Conservation (phyloP, 2,113 vertebrate genomes). For the Nibea coibor region DNA sequence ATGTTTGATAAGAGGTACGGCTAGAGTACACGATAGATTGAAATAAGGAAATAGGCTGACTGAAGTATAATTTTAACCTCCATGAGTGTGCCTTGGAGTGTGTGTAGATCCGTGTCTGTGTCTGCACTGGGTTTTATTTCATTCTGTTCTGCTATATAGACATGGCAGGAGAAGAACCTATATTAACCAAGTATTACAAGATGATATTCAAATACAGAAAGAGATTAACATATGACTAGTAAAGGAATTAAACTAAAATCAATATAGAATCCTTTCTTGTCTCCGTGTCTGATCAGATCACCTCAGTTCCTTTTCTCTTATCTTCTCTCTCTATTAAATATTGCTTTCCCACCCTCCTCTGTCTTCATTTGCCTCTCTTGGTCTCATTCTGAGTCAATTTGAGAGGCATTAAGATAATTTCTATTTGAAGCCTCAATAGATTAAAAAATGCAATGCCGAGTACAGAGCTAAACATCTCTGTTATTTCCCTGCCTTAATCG, state of each 20-base stretch:
- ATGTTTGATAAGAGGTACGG: constrained; percentile 18
- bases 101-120: background rate
- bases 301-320: background rate
- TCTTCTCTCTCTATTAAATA: background rate
- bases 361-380: background rate
- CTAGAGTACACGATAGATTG: background rate
- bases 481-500: constrained; percentile 18
- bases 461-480: constrained; percentile 5
- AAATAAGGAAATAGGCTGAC: constrained; percentile 13
- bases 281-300: background rate
- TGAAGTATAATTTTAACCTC: background rate
- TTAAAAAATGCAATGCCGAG: background rate
- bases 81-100: background rate
- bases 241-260: background rate
- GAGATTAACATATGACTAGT: background rate
- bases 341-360: background rate
- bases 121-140: background rate
- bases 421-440: constrained; percentile 26
- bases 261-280: background rate
- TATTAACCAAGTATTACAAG: background rate
- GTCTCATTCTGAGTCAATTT: constrained; percentile 14
- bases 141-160: background rate
- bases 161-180: background rate
- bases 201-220: background rate
- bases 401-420: constrained; percentile 22